phyloP scores from a whole-genome alignment of 2,113 vertebrate genomes.

The Actinemys pallida region DNA sequence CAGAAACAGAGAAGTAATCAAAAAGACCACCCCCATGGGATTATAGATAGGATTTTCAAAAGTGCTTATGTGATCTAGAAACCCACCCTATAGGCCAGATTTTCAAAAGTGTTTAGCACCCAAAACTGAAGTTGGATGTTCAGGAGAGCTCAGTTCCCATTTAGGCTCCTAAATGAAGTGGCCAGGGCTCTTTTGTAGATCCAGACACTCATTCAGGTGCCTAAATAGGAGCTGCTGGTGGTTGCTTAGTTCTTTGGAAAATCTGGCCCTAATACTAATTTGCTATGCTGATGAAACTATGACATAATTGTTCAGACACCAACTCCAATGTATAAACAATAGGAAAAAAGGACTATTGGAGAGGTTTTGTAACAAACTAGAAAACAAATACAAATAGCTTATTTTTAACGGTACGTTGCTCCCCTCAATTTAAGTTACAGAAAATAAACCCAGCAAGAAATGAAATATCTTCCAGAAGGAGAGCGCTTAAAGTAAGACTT shows the following conservation, averaged over 20 bases:
- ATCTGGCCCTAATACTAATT: neutral
- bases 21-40: neutral
- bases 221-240: accelerated
- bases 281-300: neutral
- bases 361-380: neutral
- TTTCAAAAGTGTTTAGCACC: neutral
- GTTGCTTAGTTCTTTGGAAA: neutral
- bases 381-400: neutral
- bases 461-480: neutral
- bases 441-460: neutral
- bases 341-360: neutral
- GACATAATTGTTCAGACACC: slow-evolving; percentile 20
- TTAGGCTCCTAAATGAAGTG: accelerated
- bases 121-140: neutral
- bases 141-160: neutral
- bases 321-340: neutral
- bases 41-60: neutral
- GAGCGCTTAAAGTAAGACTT: neutral
- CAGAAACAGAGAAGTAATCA: neutral
- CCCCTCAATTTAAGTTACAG: neutral
- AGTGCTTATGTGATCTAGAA: accelerated
- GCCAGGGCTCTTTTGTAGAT: neutral
- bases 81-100: neutral
- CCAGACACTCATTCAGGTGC: neutral
- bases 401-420: neutral